Conservation (phyloP, 2,113 vertebrate species). For the Tretioscincus oriximinensis region DNA sequence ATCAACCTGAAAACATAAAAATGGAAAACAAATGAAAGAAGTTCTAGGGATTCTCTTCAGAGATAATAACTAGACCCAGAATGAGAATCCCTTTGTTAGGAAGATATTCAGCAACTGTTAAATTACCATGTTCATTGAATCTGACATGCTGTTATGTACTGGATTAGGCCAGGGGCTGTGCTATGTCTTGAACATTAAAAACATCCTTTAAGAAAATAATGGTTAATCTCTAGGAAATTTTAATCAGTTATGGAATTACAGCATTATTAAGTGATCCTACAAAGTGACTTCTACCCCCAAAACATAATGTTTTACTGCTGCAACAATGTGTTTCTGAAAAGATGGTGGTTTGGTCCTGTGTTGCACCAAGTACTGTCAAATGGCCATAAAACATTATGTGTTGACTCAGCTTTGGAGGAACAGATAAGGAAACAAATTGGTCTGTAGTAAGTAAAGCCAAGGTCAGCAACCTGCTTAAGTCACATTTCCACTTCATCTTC, state of each 20-base stretch:
- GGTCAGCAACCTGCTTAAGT: no score
- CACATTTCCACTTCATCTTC: no score
- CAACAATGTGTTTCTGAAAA: no score
- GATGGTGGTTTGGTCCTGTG: no score
- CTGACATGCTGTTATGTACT: background rate
- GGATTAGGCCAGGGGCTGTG: background rate
- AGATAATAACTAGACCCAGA: background rate
- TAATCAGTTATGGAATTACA: background rate
- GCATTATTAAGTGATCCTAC: background rate
- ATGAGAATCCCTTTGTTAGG: background rate
- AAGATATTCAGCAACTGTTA: background rate
- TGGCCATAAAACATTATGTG: no score
- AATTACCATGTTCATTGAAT: conserved; percentile 9
- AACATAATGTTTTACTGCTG: no score
- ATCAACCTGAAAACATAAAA: background rate
- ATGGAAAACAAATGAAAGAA: background rate
- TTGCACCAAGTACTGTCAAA: no score
- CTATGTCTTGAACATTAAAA: background rate
- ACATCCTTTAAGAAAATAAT: background rate
- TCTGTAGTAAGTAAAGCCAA: background rate
- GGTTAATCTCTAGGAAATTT: background rate
- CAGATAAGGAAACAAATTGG: background rate
- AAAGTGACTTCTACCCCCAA: no score
- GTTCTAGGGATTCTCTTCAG: background rate
- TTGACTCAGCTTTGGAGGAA: background rate